Evolutionary conservation across 2,113 vertebrate species (phyloP).

Genomic region (Chloebia gouldiae): DNA sequence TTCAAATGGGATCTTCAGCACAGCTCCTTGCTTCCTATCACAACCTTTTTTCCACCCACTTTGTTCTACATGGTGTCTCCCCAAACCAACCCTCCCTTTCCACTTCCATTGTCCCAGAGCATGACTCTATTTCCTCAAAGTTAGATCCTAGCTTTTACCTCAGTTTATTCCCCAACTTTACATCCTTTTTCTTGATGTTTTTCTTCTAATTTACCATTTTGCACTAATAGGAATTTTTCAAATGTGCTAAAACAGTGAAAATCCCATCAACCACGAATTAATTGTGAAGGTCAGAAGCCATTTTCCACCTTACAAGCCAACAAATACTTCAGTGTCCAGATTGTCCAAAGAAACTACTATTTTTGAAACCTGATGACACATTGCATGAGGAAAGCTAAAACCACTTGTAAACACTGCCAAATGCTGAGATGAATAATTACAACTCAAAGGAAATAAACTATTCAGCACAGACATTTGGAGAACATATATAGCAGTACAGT

Average conservation of each 20-base stretch:
- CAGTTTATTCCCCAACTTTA: neutral
- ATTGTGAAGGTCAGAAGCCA: neutral
- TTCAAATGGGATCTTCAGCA: neutral
- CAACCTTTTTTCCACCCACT: neutral
- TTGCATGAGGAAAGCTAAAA: neutral
- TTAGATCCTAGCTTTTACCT: neutral
- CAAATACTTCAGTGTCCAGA: neutral
- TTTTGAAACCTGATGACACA: slow-evolving; percentile 1
- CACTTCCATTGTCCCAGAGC: neutral
- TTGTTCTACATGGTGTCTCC: accelerated
- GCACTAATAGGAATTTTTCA: neutral
- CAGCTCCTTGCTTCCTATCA: neutral
- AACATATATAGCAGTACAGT: slow-evolving; percentile 35
- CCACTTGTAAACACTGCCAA: neutral
- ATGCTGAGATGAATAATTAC: slow-evolving; percentile 13
- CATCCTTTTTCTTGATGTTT: neutral
- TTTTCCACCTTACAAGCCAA: neutral
- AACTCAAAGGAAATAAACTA: slow-evolving; percentile 32
- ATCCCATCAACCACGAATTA: neutral
- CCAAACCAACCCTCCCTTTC: neutral
- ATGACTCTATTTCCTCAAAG: neutral
- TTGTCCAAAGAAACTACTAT: neutral
- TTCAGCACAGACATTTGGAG: slow-evolving; percentile 41
- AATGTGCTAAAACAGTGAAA: neutral
- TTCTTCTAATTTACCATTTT: neutral